Evolutionary conservation across 1,140 invertebrate species (phyloP), one percentile per base, ranked within the genome.

Genomic region (Megalopta genalis): DNA sequence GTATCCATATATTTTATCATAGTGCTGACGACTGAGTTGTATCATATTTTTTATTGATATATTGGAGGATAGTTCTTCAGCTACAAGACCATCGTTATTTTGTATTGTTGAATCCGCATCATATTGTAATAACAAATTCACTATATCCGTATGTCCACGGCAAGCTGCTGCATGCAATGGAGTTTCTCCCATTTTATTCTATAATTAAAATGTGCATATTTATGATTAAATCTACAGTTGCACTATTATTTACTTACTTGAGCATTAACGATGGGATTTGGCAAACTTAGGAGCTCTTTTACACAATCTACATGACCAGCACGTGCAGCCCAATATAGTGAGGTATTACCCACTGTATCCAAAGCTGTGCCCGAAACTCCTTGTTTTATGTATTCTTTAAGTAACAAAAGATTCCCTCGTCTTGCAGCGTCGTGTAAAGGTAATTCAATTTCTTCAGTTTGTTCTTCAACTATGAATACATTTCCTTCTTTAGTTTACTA

Each of bases 391-490:
- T 95, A 96, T 90, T 96, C 95, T 72, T 88, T 86, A 71, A 96
- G 86, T 85, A 96, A 95, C 8, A 91, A 92, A 7, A 95, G 84
- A 88, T 96, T 96, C 25, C 96, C 96, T 80, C 96, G 90, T 88
- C 95, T 94, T 3, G 95, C 95, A 81, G 95, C 96, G 90, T 96
- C 96, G 86, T 96, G 96, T 27, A 96, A 87, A 21, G 96, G 95
- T 78, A 94, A 92, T 71, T 95, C 93, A 63, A 96, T 92, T 80
- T 94, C 93, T 88, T 96, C 94, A 32, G 94, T 94, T 88, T 95
- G 95, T 81, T 94, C 92, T 90, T 94, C 94, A 72, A 96, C 95
- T 96, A 85, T 16, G 93, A 90, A 67, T 57, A 65, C 10, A 83
- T 65, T 68, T 74, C 63, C 81, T 37, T 52, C 49, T 32, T 32